Evolutionary conservation across 2,888 invertebrate genomes (phyloP).

Genomic region (Drosophila rellima): DNA sequence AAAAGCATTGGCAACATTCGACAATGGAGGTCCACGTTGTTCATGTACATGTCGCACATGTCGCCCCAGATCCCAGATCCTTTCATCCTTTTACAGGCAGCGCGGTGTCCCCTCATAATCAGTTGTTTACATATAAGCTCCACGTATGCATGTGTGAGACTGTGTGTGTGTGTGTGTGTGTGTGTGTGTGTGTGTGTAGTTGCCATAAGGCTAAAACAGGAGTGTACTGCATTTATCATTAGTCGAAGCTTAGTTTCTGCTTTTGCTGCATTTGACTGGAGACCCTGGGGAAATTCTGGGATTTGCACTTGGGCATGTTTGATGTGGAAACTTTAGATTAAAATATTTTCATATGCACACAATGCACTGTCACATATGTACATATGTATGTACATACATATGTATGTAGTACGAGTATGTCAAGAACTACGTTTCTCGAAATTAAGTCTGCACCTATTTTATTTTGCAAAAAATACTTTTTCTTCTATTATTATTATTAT

Average conservation of each 20-base stretch:
- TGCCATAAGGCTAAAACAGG: constrained; percentile 39
- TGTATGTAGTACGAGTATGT: no score
- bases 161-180: constrained; percentile 1
- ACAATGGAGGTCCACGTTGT: constrained; percentile 27
- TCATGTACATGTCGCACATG: constrained; percentile 32
- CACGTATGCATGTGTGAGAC: background rate
- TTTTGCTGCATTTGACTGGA: constrained; percentile 51
- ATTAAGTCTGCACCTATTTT: no score
- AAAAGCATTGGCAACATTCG: constrained; percentile 79
- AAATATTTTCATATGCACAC: constrained; percentile 74
- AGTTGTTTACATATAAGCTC: constrained; percentile 71
- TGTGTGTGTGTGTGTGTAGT: constrained; percentile 12
- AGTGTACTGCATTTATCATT: constrained; percentile 70
- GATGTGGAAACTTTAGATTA: constrained; percentile 83
- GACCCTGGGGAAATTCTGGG: constrained; percentile 46
- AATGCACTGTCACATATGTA: constrained; percentile 15
- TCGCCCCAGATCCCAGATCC: constrained; percentile 44
- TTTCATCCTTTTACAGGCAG: constrained; percentile 68
- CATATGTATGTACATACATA: no score
- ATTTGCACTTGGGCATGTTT: constrained; percentile 75
- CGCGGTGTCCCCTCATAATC: constrained; percentile 56
- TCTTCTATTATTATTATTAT: no score
- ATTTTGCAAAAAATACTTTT: no score
- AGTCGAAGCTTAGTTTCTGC: constrained; percentile 67
- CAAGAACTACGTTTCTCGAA: no score